Conservation (phyloP, 2,113 vertebrate genomes). For the human (Homo sapiens) region GRCh38 chr16:86916501-86917000, state of each 20-base stretch:
- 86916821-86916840: not conserved
- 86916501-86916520: too few species aligned
- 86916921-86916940: too few species aligned
- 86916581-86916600: not conserved
- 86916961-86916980: fast-evolving
- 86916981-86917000: not conserved
- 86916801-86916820: not conserved
- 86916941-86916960: not conserved
- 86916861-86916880: not conserved
- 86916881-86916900: fast-evolving
- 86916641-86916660: too few species aligned
- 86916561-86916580: too few species aligned
- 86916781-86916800: not conserved
- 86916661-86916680: not conserved
- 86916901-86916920: too few species aligned
- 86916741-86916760: fast-evolving
- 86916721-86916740: not conserved
- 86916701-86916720: not conserved
- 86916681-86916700: fast-evolving
- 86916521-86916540: not conserved
- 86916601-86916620: not conserved
- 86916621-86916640: not conserved
- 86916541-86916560: not conserved
- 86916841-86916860: not conserved
- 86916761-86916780: too few species aligned